Conservation (phyloP, 2,113 vertebrate genomes). For the Hydrochoerus hydrochaeris region DNA sequence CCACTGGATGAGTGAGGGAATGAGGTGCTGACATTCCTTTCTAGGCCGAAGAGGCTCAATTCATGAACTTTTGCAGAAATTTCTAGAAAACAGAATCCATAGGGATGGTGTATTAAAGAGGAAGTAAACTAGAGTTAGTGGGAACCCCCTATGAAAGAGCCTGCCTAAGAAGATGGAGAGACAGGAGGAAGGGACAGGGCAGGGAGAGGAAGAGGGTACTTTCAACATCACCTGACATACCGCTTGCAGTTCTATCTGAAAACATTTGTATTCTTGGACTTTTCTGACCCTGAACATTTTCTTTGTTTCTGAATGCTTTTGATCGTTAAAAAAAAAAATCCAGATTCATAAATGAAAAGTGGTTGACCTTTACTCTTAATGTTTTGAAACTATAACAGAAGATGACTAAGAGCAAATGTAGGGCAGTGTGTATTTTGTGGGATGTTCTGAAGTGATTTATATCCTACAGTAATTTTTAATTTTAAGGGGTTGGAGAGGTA, state of each 20-base stretch:
- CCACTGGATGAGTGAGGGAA: background rate
- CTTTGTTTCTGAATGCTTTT: background rate
- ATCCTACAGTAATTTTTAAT: background rate
- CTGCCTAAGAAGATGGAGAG: background rate
- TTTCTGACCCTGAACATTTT: background rate
- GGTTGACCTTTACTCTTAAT: background rate
- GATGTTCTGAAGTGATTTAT: background rate
- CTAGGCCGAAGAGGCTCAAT: background rate
- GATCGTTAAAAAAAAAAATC: background rate
- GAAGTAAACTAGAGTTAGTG: background rate
- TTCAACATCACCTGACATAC: background rate
- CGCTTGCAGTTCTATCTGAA: background rate
- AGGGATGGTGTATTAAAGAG: background rate
- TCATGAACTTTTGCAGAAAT: background rate
- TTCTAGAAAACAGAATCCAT: background rate
- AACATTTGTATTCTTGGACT: background rate
- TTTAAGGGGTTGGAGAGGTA: background rate
- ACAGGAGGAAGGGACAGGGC: background rate
- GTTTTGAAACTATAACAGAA: background rate
- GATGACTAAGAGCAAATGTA: background rate
- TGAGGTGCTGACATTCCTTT: background rate
- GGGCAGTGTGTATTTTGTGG: background rate
- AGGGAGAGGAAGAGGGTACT: accelerated
- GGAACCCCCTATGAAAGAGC: background rate
- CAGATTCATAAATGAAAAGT: background rate